phyloP scores from a whole-genome alignment of 30 jellyfish, hydroid and myxozoan species.

The Aurelia aurita region DNA sequence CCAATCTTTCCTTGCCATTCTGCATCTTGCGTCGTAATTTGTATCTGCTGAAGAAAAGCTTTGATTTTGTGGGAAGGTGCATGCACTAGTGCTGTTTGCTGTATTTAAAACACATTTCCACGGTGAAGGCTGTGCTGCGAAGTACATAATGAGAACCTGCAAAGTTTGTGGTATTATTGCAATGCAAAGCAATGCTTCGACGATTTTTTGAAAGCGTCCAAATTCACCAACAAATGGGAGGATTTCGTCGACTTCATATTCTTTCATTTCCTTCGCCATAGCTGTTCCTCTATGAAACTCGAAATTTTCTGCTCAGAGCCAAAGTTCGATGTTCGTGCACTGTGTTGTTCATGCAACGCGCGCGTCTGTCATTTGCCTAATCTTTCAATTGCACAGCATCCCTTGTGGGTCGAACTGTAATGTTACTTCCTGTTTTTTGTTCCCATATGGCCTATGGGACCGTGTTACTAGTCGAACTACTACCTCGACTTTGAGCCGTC shows the following conservation, averaged over 20 bases:
- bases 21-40: constrained; percentile 59
- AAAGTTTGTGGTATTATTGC: constrained; percentile 67
- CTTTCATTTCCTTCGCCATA: constrained; percentile 29
- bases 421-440: too few relatives aligned
- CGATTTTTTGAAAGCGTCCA: constrained; percentile 58
- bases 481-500: too few relatives aligned
- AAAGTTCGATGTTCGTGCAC: too few relatives aligned
- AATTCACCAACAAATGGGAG: constrained; percentile 80
- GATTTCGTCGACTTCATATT: constrained; percentile 60
- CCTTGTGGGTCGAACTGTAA: too few relatives aligned
- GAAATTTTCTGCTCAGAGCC: neutral
- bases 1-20: constrained; percentile 73
- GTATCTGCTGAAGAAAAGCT: constrained; percentile 26
- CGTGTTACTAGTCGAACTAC: too few relatives aligned
- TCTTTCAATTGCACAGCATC: too few relatives aligned
- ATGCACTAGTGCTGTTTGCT: constrained; percentile 64
- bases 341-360: too few relatives aligned
- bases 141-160: constrained; percentile 79
- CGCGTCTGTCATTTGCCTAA: too few relatives aligned
- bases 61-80: constrained; percentile 33
- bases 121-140: constrained; percentile 76
- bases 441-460: too few relatives aligned
- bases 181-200: constrained; percentile 65
- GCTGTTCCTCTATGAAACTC: neutral
- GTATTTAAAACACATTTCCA: constrained; percentile 67